Base-by-base conservation (phyloP, 2,113 vertebrate genomes). In the Neolamprologus longior region DNA sequence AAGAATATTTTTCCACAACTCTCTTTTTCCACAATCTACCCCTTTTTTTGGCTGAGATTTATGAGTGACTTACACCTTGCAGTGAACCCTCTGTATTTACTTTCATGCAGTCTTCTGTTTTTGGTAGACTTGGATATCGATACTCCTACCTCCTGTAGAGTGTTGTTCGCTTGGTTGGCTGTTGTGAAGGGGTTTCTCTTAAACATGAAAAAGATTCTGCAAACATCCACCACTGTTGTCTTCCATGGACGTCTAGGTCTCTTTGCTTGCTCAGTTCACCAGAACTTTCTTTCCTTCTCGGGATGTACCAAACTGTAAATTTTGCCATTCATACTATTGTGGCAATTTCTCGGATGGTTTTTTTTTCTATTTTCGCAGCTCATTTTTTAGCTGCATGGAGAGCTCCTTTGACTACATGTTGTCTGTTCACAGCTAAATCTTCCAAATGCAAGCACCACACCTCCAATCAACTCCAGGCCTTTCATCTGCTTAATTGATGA, bases 291-390 rank as follows among this genome's bases (percentile, higher is more conserved):
- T 35, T 35, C 31, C 17, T n/a, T 63, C 61, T 35, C 1, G 0
- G 17, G 61, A 66, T 35, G 0, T 66, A n/a, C 61, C 17, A 66
- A 66, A 63, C 58, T 61, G 26, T 61, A 31, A 15, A 61, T 31
- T 61, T 61, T 61, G 5, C 26, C 57, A 6, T 17, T 58, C 2
- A 0, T 58, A 6, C 13, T 58, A 31, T 31, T 61, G 57, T 17
- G 7, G 57, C 57, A 31, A 31, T 61, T 31, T 17, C 26, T 61
- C 1, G 0, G 26, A 61, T 61, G 0, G 0, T 55, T 17, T 31
- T 17, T 55, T 28, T 31, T 31, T 31, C 3, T 6, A 2, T 61
- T 61, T 61, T 31, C 1, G 14, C 28, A 61, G 26, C 57, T 61
- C 3, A 10, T 61, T 35, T 63, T 19, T 63, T 33, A 63, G 0